Base-by-base conservation (phyloP, 1,140 invertebrate genomes). In the Arctopsyche grandis region DNA sequence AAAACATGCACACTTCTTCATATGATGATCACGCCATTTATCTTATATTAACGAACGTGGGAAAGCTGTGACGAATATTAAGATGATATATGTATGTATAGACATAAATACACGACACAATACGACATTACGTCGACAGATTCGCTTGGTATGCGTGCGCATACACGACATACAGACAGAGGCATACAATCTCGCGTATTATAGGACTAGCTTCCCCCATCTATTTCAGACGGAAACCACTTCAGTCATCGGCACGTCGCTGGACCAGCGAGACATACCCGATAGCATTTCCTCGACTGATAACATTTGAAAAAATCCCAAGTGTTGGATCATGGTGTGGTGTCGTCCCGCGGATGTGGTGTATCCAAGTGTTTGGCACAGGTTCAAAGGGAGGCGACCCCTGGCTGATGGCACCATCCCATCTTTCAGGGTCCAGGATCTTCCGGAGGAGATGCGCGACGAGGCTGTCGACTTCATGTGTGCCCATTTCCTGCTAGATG, bases 391-490 rank as follows among this genome's bases (percentile, higher is more conserved):
- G 4, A 79, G 78, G n/a, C 7, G 77, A 10, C 56, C 78, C 1
- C 9, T 70, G 19, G 12, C 66, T 0, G 78, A 69, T 24, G 80
- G 73, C 14, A 44, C n/a, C 0, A 29, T 77, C 14, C 80, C 80
- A 0, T 19, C 66, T 19, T 81, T 81, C 70, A 56, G 58, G 16
- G 77, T 81, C 16, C 78, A 79, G 80, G 80, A 81, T 74, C 26
- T 77, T 26, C 66, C 77, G 1, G 24, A 14, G 14, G 78, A 81
- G 1, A 71, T 79, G 75, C 63, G 44, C 29, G 10, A 56, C 9
- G 74, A 81, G 5, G 74, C 58, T 12, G 75, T 81, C 24, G 80
- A 81, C 19, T 77, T 79, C 73, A 81, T 81, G 80, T 77, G 69
- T 48, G 46, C n/a, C 4, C 14, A 79, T 26, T 81, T 81, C 69